phyloP scores from a whole-genome alignment of 2,888 invertebrate genomes.

The Dendrolimus pini region DNA sequence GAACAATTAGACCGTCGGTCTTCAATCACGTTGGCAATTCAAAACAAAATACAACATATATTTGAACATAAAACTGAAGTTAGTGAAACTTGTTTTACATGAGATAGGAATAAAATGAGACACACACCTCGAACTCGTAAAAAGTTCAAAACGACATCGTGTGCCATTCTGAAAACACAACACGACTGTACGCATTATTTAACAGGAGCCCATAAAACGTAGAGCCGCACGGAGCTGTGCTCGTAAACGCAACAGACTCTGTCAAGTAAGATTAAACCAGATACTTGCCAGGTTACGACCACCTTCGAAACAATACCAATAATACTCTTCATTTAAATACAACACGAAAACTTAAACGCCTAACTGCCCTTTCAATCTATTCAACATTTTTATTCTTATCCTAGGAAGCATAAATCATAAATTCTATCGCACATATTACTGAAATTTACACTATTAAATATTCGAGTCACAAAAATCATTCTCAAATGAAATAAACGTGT shows the following conservation, averaged over 20 bases:
- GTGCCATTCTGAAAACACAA: conserved; percentile 44
- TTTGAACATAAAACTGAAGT: not conserved
- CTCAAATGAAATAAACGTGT: no score
- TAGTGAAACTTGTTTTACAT: not conserved
- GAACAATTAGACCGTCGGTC: not conserved
- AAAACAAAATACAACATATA: not conserved
- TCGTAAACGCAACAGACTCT: conserved; percentile 44
- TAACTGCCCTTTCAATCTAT: no score
- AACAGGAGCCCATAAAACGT: conserved; percentile 51
- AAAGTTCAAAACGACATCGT: conserved; percentile 44
- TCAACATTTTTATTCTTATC: no score
- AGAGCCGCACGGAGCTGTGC: conserved; percentile 35
- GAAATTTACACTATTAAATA: no score
- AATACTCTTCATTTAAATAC: conserved; percentile 5
- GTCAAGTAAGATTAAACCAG: conserved; percentile 44
- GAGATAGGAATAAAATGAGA: conserved; percentile 34
- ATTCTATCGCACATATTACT: no score
- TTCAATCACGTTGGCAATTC: not conserved
- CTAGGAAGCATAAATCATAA: no score
- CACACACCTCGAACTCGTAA: conserved; percentile 52
- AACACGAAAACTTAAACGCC: not conserved
- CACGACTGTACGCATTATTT: conserved; percentile 56
- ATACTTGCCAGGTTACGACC: conserved; percentile 21
- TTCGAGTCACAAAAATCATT: no score
- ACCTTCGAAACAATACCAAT: conserved; percentile 19